These are phyloP conservation scores for Hypocryptadius cinnamomeus DNA, from an alignment of 2,113 vertebrate genomes.

Conservation along the genomic window DNA sequence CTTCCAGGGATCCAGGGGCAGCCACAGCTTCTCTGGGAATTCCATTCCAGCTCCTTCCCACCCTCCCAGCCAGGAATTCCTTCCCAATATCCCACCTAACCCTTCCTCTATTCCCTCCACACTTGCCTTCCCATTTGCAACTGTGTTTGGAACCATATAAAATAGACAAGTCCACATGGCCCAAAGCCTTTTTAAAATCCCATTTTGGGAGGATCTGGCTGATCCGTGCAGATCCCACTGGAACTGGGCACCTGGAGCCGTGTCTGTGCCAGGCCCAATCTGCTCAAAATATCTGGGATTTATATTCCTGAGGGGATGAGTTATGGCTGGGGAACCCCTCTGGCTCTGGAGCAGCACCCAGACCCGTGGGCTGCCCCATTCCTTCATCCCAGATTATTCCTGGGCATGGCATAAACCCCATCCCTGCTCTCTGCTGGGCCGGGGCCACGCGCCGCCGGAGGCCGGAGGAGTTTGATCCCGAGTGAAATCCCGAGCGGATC, in stretches of 20 bases:
- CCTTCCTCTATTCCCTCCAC: not conserved
- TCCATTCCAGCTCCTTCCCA: accelerated
- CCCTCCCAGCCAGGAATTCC: not conserved
- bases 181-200: not conserved
- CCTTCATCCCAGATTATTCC: not conserved
- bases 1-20: not conserved
- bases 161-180: not conserved
- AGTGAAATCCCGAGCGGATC: not conserved
- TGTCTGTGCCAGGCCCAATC: not conserved
- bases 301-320: not conserved
- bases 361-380: not conserved
- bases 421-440: not conserved
- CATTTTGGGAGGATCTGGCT: not conserved
- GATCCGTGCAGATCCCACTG: not conserved
- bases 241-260: not conserved
- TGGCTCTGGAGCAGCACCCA: not conserved
- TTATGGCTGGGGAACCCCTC: not conserved
- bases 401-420: accelerated
- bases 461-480: not conserved
- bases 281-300: not conserved
- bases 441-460: not conserved
- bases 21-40: not conserved
- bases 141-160: not conserved
- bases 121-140: not conserved
- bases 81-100: not conserved